phyloP scores from a whole-genome alignment of 2,797 vertebrate genomes.

The Tachyglossus aculeatus region DNA sequence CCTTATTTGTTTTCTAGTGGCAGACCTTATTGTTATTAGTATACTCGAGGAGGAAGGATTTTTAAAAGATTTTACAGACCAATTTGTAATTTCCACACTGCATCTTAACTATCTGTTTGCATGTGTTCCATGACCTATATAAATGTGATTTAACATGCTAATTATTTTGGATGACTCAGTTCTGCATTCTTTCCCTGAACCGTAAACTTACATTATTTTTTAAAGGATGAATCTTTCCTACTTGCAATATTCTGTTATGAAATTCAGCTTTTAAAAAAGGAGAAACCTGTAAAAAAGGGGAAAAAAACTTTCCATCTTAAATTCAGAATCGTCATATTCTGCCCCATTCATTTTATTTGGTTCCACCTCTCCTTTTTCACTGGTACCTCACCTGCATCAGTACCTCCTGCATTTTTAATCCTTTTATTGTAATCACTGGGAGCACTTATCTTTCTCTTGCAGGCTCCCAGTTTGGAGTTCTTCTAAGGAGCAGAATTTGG shows the following conservation, averaged over 20 bases:
- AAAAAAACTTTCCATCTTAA: conserved; percentile 7
- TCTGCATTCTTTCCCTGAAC: not conserved
- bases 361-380: conserved; percentile 38
- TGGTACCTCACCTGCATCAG: conserved; percentile 57
- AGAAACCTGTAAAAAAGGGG: conserved; percentile 13
- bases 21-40: conserved; percentile 40
- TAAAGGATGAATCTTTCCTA: not conserved
- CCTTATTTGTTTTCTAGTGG: conserved; percentile 19
- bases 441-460: conserved; percentile 85
- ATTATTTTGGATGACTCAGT: conserved; percentile 40
- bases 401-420: conserved; percentile 68
- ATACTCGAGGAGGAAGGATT: not conserved
- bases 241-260: not conserved
- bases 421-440: conserved; percentile 81
- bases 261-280: conserved; percentile 47
- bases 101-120: conserved; percentile 18
- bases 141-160: conserved; percentile 16
- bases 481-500: conserved; percentile 81
- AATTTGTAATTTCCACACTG: not conserved
- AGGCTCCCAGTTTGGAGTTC: conserved; percentile 80
- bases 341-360: conserved; percentile 44
- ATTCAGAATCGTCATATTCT: conserved; percentile 25
- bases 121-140: conserved; percentile 37
- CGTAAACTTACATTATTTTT: conserved; percentile 14
- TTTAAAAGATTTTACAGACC: not conserved